Conservation (phyloP, 2,888 invertebrate species). For the Ochropleura leucogaster region DNA sequence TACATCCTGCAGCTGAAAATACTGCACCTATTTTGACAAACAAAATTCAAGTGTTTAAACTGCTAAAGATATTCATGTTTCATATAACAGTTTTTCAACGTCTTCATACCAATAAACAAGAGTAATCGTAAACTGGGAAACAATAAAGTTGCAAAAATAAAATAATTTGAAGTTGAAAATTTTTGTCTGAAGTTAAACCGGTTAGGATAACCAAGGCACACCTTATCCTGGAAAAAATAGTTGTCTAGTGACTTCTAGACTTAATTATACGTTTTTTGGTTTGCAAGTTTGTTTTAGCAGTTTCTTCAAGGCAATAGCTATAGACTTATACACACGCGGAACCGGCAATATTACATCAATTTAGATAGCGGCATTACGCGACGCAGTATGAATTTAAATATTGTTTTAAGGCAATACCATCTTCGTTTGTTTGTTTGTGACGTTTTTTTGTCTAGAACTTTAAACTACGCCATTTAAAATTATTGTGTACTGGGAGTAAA, state of each 20-base stretch:
- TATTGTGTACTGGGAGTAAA: slow-evolving; percentile 8
- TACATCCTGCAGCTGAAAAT: not conserved
- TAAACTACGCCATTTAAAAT: slow-evolving; percentile 25
- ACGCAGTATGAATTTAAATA: slow-evolving; percentile 53
- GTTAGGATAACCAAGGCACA: not conserved
- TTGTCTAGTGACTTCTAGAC: slow-evolving; percentile 6
- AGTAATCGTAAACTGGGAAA: not conserved
- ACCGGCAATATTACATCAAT: slow-evolving; percentile 40
- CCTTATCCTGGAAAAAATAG: not conserved
- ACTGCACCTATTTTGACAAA: not conserved
- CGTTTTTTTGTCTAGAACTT: slow-evolving; percentile 32
- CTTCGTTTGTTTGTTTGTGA: not conserved
- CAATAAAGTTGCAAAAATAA: not conserved
- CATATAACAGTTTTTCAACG: not conserved
- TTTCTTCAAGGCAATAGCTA: slow-evolving; percentile 19
- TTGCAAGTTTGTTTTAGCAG: slow-evolving; percentile 9
- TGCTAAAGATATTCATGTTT: not conserved
- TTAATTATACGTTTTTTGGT: slow-evolving; percentile 2
- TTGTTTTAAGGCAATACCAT: slow-evolving; percentile 2
- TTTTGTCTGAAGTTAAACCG: not conserved
- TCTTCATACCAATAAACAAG: not conserved
- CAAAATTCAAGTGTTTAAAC: not conserved
- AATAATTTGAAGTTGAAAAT: not conserved
- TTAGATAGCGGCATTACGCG: slow-evolving; percentile 40
- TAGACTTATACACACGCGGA: slow-evolving; percentile 16